Base-by-base conservation (phyloP, 2,797 vertebrate species). In the Graptemys geographica region DNA sequence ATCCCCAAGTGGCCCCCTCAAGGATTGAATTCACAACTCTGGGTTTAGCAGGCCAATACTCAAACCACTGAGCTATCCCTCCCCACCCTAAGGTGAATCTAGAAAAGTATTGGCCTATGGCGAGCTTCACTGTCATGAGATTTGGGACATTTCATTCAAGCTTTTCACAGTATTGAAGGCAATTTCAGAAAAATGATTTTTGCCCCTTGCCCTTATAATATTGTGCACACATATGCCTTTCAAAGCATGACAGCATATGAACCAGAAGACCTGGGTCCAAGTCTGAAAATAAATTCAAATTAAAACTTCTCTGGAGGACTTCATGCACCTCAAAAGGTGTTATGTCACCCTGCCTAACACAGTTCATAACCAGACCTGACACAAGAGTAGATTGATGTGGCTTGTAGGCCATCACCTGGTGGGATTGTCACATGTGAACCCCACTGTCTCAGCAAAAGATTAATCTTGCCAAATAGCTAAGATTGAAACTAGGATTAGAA, bases 291-390 rank as follows among this genome's bases (percentile, higher is more conserved):
- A 11, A 2, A 4, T 18, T 78, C 55, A 31, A 85, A 83, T 55
- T 16, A 19, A 51, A 47, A 3, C 8, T 28, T 72, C 1, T 41
- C 10, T 25, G 41, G 5, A n/a, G 7, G 69, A 27, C 11, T 21
- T 28, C 2, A 0, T 13, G 79, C 4, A 12, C 47, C n/a, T 69
- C n/a, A 33, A 2, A 23, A 21, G 44, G 47, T 1, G 33, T 74
- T 72, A 10, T 44, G 28, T 81, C 72, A 47, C 55, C 65, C 49
- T 33, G 5, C 2, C 13, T 78, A 78, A 69, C 31, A 18, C 5
- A 5, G 13, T 4, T 4, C 12, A 76, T 47, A 47, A 76, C 23
- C 23, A 47, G 27, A 76, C 23, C 72, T 21, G 27, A 47, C 6
- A 7, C 44, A 28, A 44, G 25, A 47, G 12, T 78, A 47, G 74